Evolutionary conservation across 1,140 invertebrate species (phyloP), one percentile per base, ranked within the genome.

Genomic region (Drosophila nigrodunni): DNA sequence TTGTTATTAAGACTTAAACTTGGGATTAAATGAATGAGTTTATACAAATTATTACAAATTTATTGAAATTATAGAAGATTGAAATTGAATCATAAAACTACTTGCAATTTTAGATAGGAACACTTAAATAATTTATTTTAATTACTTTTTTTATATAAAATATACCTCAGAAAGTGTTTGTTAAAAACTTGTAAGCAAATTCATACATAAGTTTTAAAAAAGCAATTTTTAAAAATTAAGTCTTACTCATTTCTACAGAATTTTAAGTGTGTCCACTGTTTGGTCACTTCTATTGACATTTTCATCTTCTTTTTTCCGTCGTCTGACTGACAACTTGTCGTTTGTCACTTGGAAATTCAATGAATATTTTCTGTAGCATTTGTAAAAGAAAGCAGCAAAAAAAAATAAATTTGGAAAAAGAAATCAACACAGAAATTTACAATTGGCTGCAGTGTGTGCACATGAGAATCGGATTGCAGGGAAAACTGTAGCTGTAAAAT

Each of bases 321-420:
- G 66, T 35, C 67, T 78, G 74, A 83, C 67, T 74, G 83, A 89
- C 80, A 83, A 72, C 54, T 70, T 77, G 77, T 77, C 85, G 77
- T 80, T 83, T 80, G 85, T 88, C 82, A 83, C 85, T 88, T 74
- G 54, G 52, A 88, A 88, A 87, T 87, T 88, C 83, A 87, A 82
- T 88, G 82, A 87, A 87, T 87, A 87, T 87, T 87, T 87, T 68
- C 80, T 49, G 74, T 43, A 64, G 43, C 43, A 70, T 30, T 57
- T 30, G 21, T 35, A 39, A 74, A 62, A 15, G 2, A 50, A 13
- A 47, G 15, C 21, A 1, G 18, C 15, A 57, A 35, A 41, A 11
- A 15, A 64, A 52, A 47, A 18, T 41, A 44, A 18, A 73, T 10
- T 44, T 15, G n/a, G 10, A 44, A 43, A 43, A 47, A 35, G 8